A percentile compares a stretch with the other conserved stretches of the same genome.
Conservation (phyloP, 2,113 vertebrate species). For the Polypterus bichir region DNA sequence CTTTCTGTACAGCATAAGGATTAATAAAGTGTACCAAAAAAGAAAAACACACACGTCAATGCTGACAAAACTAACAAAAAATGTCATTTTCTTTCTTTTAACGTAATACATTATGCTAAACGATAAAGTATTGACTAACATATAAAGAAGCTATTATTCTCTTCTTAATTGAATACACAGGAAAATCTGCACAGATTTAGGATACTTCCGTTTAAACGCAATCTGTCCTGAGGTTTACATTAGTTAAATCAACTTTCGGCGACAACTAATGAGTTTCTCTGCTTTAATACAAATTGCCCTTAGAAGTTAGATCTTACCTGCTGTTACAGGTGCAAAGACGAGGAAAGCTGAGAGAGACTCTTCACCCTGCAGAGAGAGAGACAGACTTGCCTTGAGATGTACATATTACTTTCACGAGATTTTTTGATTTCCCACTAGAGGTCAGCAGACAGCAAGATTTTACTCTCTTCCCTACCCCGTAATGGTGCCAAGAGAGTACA, state of each 20-base stretch:
- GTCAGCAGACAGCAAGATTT: conserved; percentile 4
- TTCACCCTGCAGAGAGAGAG: conserved; percentile 26
- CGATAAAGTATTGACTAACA: not conserved
- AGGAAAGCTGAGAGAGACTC: conserved; percentile 20
- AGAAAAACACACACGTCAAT: too few relatives aligned
- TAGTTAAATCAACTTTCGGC: not conserved
- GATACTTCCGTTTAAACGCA: not conserved
- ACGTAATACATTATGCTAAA: too few relatives aligned
- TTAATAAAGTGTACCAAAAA: too few relatives aligned
- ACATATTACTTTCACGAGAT: not conserved
- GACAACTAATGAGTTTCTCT: too few relatives aligned
- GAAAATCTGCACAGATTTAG: not conserved
- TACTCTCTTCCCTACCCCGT: not conserved
- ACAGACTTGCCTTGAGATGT: conserved; percentile 9
- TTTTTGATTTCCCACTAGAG: conserved; percentile 1
- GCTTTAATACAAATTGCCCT: not conserved
- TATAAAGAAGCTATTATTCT: not conserved
- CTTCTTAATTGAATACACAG: not conserved
- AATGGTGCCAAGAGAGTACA: not conserved
- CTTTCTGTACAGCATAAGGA: too few relatives aligned
- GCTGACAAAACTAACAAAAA: too few relatives aligned
- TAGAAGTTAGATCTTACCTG: conserved; percentile 27
- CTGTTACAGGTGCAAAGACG: conserved; percentile 10
- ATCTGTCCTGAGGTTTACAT: not conserved
- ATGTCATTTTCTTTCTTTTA: too few relatives aligned